Percentiles rank a stretch among this genome's conserved stretches.
These are phyloP conservation scores for Loriculus beryllinus DNA, from an alignment of 2,797 vertebrate genomes.

Conservation along the genomic window DNA sequence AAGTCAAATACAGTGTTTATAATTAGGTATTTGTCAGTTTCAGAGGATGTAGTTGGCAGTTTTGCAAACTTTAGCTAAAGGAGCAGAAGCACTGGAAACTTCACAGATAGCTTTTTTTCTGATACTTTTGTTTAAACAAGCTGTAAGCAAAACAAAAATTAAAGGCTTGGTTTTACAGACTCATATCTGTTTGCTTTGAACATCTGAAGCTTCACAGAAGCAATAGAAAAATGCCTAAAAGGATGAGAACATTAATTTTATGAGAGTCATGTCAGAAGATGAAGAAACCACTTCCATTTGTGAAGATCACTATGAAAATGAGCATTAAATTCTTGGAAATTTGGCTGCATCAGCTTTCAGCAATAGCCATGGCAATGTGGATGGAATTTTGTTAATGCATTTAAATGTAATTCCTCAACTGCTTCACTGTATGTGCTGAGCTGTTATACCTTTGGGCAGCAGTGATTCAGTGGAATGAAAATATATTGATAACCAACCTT, in stretches of 20 bases:
- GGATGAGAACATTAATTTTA: neutral
- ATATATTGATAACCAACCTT: neutral
- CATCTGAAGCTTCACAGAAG: neutral
- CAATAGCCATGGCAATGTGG: neutral
- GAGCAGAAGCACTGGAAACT: neutral
- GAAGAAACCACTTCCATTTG: neutral
- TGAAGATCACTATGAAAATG: neutral
- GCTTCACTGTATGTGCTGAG: neutral
- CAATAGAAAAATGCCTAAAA: neutral
- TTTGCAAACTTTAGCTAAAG: neutral
- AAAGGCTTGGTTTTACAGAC: neutral
- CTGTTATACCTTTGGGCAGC: neutral
- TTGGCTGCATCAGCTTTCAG: neutral
- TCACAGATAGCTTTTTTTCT: neutral
- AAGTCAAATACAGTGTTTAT: neutral
- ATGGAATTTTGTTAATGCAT: neutral
- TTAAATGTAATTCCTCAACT: neutral
- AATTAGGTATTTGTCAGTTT: neutral
- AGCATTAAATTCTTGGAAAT: neutral
- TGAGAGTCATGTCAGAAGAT: neutral
- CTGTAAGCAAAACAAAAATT: slow-evolving; percentile 2
- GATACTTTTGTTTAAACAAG: neutral
- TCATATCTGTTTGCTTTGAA: neutral
- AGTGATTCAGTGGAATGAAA: neutral
- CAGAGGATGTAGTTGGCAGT: neutral